A percentile compares a stretch with the other conserved stretches of the same genome.
phyloP scores from a whole-genome alignment of 2,797 vertebrate genomes.

The Tamandua tetradactyla region DNA sequence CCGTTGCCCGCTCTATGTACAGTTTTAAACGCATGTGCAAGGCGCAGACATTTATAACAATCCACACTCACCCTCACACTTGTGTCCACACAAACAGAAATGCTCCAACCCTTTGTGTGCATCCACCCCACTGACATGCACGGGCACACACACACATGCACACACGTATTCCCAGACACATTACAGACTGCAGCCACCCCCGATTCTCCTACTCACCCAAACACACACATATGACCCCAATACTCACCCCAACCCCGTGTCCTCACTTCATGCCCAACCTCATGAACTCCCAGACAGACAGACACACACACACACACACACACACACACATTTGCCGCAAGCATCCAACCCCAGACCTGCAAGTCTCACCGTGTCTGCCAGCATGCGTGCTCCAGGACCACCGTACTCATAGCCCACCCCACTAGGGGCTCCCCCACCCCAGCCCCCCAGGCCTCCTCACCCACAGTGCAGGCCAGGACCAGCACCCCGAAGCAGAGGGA shows the following conservation, averaged over 20 bases:
- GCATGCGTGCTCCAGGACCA: fast-evolving
- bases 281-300: fast-evolving
- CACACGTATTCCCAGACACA: fast-evolving
- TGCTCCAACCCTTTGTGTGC: no score
- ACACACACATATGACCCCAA: no score
- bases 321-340: fast-evolving
- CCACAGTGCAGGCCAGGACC: constrained; percentile 47
- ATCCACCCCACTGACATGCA: neutral
- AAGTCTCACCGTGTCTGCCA: neutral
- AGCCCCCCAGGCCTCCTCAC: constrained; percentile 28
- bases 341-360: fast-evolving
- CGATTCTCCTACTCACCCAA: neutral
- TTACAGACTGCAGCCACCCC: no score
- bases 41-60: neutral
- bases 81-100: neutral
- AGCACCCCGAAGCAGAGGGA: neutral
- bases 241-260: neutral
- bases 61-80: neutral
- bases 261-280: neutral
- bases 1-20: no score
- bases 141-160: fast-evolving
- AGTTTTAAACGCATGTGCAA: no score
- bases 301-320: neutral
- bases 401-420: neutral
- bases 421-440: neutral